Base-by-base conservation (phyloP, 2,113 vertebrate species). In the Theristicus caerulescens region DNA sequence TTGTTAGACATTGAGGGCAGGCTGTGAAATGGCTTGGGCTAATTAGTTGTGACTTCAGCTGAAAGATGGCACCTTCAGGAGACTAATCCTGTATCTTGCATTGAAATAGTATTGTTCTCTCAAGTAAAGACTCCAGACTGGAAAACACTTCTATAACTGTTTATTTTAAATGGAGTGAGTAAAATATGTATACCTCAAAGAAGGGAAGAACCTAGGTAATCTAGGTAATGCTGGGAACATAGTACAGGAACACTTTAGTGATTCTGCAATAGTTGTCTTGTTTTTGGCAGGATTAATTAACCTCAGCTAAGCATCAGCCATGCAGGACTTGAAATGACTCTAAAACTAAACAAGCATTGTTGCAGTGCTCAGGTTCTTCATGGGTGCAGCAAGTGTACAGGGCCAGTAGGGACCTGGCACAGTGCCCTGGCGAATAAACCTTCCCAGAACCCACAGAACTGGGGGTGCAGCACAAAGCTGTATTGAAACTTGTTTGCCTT, bases 351-450 rank as follows among this genome's bases (percentile, higher is more conserved):
- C 14, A 46, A 74, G 21, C 7, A 4, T 29, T 72, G 59, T 47
- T 83, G 54, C 27, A 31, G 44, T 9, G 86, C 58, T 90, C 31
- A 44, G 54, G 74, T 58, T 86, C 67, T 93, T 79, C 62, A 46
- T n/a, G 62, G 19, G 54, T 73, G 31, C 62, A 66, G 42, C 46
- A 65, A 81, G 51, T 1, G 27, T 38, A 3, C 6, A 7, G 76
- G 79, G n/a, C 32, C 32, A 29, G 42, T 5, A 82, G 44, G n/a
- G 42, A 27, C 8, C 21, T 90, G 57, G 58, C 58, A 31, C 14
- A 1, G 31, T 31, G 79, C 49, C n/a, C 40, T 3, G 9, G 44
- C 0, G 0, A 55, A 34, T 40, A 36, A 64, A 71, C 24, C 52
- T 71, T 66, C n/a, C 52, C 27, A 40, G 70, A 73, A 52, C 51